These are phyloP conservation scores for Willowsia nigromaculata DNA, from an alignment of 2,888 invertebrate species.

Conservation along the genomic window DNA sequence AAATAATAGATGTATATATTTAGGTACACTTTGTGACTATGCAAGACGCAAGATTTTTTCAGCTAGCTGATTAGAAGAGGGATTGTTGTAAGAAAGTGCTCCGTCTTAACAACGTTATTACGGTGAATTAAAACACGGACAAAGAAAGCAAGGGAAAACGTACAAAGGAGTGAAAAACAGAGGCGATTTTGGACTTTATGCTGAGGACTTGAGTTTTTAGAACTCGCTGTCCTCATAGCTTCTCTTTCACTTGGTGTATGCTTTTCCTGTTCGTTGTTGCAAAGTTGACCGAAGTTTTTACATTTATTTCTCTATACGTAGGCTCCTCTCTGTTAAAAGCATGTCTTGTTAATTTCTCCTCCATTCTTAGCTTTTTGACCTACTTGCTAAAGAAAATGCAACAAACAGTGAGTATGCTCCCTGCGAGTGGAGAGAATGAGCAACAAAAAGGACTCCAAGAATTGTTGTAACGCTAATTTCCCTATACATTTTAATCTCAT, in stretches of 20 bases:
- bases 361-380: constrained; percentile 35
- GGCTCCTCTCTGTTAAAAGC: not conserved
- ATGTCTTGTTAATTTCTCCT: constrained; percentile 40
- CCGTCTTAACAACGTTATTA: constrained; percentile 7
- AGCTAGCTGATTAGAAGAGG: not conserved
- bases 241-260: too few species aligned
- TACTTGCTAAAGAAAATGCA: constrained; percentile 2
- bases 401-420: not conserved
- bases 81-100: not conserved
- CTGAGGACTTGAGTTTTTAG: constrained; percentile 12
- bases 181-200: constrained; percentile 54
- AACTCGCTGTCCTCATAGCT: not conserved
- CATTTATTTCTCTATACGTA: not conserved
- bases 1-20: not conserved
- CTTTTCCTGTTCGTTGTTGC: not conserved
- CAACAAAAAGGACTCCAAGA: not conserved
- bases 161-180: constrained; percentile 30
- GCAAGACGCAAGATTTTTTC: too few species aligned
- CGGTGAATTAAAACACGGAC: constrained; percentile 37
- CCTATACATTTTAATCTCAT: constrained; percentile 52
- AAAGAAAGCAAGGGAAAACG: constrained; percentile 44
- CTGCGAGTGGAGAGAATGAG: not conserved
- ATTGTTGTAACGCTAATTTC: constrained; percentile 53
- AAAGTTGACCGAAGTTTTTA: not conserved
- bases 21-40: too few species aligned